Percentiles rank a stretch among this genome's conserved stretches.
Evolutionary conservation across 2,888 invertebrate species (phyloP).

Genomic region (Pilophorus perplexus): DNA sequence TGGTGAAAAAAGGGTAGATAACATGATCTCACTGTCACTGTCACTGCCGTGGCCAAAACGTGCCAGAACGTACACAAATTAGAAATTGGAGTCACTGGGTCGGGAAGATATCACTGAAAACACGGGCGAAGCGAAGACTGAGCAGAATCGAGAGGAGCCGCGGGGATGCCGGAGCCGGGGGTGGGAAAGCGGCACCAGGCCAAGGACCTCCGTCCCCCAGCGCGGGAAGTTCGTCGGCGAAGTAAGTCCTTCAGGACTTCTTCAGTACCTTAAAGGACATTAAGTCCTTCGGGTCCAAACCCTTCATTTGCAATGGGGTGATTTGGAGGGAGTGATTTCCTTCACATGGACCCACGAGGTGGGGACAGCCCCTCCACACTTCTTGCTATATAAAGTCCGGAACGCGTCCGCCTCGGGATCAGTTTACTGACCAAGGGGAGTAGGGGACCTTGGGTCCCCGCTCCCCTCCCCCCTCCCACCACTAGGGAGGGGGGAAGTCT

Average conservation of each 20-base stretch:
- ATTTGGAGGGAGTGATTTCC: background rate
- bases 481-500: background rate
- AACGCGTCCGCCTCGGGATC: slow-evolving; percentile 42
- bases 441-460: slow-evolving; percentile 37
- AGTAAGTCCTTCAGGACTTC: background rate
- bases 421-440: slow-evolving; percentile 44
- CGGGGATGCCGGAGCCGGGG: background rate
- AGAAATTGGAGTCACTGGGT: slow-evolving; percentile 6
- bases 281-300: background rate
- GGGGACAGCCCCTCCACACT: slow-evolving; percentile 35
- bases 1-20: too few species aligned
- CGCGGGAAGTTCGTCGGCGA: background rate
- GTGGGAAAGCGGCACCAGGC: background rate
- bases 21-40: too few species aligned
- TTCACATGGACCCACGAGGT: slow-evolving; percentile 1
- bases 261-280: background rate
- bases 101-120: background rate
- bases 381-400: slow-evolving; percentile 44
- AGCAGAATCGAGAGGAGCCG: background rate
- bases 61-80: too few species aligned
- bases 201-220: slow-evolving; percentile 2
- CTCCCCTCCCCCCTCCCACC: slow-evolving; percentile 1
- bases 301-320: too few species aligned
- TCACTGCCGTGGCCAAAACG: too few species aligned
- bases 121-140: background rate